phyloP scores from a whole-genome alignment of 2,888 invertebrate genomes.

The Harmothoe impar region DNA sequence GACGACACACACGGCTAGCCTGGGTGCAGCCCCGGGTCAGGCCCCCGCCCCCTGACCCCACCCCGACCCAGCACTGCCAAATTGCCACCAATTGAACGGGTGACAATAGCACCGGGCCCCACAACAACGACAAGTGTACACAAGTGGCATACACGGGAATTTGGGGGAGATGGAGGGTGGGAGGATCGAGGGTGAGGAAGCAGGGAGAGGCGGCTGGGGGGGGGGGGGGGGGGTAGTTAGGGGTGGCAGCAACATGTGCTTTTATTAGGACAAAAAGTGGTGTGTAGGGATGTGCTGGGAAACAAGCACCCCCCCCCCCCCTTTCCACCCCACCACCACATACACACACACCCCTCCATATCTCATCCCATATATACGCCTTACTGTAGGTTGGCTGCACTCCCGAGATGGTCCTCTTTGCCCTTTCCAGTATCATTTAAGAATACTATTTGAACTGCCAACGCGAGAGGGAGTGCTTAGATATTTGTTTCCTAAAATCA shows the following conservation, averaged over 20 bases:
- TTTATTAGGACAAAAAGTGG: neutral
- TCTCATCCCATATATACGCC: no score
- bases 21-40: neutral
- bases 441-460: no score
- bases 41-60: slow-evolving; percentile 9
- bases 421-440: no score
- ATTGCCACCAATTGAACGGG: slow-evolving; percentile 48
- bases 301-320: neutral
- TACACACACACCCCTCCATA: no score
- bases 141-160: no score
- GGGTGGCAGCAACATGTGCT: neutral
- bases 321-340: neutral
- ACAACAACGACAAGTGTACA: no score
- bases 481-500: no score
- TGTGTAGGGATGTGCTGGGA: neutral
- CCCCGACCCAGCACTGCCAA: neutral
- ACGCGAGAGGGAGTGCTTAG: no score
- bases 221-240: neutral
- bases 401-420: no score
- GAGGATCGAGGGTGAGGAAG: neutral
- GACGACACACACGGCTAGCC: neutral
- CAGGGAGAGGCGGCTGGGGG: neutral
- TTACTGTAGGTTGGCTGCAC: no score
- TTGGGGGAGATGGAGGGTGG: neutral
- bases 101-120: slow-evolving; percentile 34